Evolutionary conservation across 1,140 invertebrate species (phyloP), one percentile per base, ranked within the genome.

Genomic region (Scaptomyza pallida): DNA sequence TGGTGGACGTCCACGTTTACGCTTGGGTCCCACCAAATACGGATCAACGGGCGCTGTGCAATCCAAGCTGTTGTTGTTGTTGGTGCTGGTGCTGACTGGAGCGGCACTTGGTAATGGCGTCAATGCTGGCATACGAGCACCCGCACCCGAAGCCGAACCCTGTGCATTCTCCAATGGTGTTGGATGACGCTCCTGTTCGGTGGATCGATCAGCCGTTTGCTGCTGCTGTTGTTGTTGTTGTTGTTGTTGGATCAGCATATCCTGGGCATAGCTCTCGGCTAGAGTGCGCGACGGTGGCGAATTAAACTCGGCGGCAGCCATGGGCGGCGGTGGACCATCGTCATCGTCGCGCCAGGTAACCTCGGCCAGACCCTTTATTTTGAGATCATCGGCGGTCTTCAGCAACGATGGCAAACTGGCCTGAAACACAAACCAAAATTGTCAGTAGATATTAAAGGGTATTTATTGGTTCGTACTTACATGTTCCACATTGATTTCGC

Each of bases 401-500:
- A 98, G 90, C 47, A 98, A 92, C 23, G 96, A 96, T 12, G 96
- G 95, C 47, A 98, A 91, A 89, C 96, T 95, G 50, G 95, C 95
- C 95, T 97, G 40, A 0, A 68, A 3, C 0, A 9, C 91, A 92
- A 43, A 45, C 13, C 13, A 2, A 23, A 23, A 4, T 23, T 23
- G 5, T 5, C 5, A 26, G 6, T 4, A 5, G 5, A 26, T 6
- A 4, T 26, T 4, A 26, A 26, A n/a, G n/a, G 23, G 5, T 26
- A 26, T 26, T 26, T 26, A 5, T 6, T 26, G 23, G 3, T 26
- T 26, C 5, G 8, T 2, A 74, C 81, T 77, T 10, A 85, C 81
- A 40, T 85, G 97, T 91, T 97, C 96, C 67, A 98, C 97, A 93
- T 97, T 98, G 89, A 98, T 98, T 93, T 98, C 97, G 74, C 97